Evolutionary conservation across 2,888 invertebrate genomes (phyloP), one percentile per base, ranked within the genome.

Genomic region (Dicycla oo): DNA sequence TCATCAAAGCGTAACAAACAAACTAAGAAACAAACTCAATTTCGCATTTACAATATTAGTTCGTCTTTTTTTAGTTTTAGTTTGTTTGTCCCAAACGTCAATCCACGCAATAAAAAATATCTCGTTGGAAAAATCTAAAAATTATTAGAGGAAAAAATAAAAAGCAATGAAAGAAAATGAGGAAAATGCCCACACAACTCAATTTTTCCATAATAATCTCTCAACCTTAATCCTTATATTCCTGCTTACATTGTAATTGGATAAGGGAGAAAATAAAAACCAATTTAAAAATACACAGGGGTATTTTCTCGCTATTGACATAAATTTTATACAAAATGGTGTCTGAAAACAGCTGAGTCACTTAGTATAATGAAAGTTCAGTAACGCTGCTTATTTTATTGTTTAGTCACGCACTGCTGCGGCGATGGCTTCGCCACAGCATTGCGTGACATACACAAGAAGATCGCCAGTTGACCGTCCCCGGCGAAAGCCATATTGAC

Each of bases 301-400:
- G 20, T n/a, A 53, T 63, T 69, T 58, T 51, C 40, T 45, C 18
- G 64, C 8, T 66, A 54, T 66, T 49, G 62, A 66, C 68, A 69
- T 70, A 23, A 69, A 62, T 66, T 76, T 72, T 62, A 60, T 68
- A 67, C 54, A 69, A 75, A 75, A 56, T 57, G 66, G 40, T 72
- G 45, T 20, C 56, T 66, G 54, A 49, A 75, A 82, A 63, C 57
- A 34, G 73, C 49, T 10, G 62, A 64, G 57, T 81, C 81, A 82
- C 69, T 63, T 56, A 51, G 69, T 69, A 73, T 81, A 76, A 81
- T 82, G 66, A 82, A 82, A 80, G 8, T 49, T 61, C 61, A 68
- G 60, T 69, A 53, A 67, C 69, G 45, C 20, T 30, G 61, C 58
- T 49, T 2, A 15, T 66, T 74, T 62, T 62, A 70, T 68, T 70